Percentiles rank a stretch among this genome's conserved stretches.
phyloP scores from a whole-genome alignment of 2,888 invertebrate genomes.

The Altica lythri region DNA sequence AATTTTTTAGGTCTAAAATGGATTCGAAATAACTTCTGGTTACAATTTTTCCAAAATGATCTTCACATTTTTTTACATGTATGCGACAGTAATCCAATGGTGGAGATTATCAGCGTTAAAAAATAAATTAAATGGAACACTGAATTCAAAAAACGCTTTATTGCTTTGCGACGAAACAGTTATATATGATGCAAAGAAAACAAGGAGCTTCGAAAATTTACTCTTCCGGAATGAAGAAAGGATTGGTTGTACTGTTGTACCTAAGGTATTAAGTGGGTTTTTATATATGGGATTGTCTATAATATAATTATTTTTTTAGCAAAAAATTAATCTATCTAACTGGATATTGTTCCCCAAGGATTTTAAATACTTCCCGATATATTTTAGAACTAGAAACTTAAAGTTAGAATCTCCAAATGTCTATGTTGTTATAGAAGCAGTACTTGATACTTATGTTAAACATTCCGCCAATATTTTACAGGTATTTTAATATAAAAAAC shows the following conservation, averaged over 20 bases:
- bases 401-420: conserved; percentile 45
- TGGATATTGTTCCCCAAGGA: conserved; percentile 61
- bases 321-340: conserved; percentile 58
- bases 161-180: conserved; percentile 49
- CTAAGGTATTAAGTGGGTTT: too few relatives aligned
- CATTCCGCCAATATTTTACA: conserved; percentile 51
- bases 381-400: conserved; percentile 40
- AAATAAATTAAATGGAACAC: conserved; percentile 65
- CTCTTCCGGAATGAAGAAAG: conserved; percentile 62
- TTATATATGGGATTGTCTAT: too few relatives aligned
- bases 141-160: conserved; percentile 53
- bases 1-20: conserved; percentile 5
- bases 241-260: conserved; percentile 62
- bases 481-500: conserved; percentile 40
- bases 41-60: conserved; percentile 60
- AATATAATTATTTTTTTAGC: conserved; percentile 46
- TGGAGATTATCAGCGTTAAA: conserved; percentile 75
- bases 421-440: conserved; percentile 48
- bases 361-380: conserved; percentile 54
- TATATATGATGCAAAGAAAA: conserved; percentile 46
- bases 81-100: conserved; percentile 81
- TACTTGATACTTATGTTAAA: conserved; percentile 48
- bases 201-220: conserved; percentile 62
- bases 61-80: conserved; percentile 81
- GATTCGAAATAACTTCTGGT: neutral